phyloP scores from a whole-genome alignment of 2,888 invertebrate genomes.

The Lagria hirta region DNA sequence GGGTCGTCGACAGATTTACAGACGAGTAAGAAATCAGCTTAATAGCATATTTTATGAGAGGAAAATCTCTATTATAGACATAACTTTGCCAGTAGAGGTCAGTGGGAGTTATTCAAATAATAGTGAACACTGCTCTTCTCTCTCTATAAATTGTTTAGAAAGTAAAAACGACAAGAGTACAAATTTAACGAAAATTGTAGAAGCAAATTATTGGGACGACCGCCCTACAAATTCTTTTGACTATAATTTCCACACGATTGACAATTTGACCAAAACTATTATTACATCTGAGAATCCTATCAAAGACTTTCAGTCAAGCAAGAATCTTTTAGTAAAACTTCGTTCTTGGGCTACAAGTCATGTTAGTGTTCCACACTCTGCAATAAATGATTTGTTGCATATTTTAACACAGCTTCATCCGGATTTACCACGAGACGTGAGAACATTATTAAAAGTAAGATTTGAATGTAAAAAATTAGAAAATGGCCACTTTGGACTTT shows the following conservation, averaged over 20 bases:
- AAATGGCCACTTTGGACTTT: conserved; percentile 17
- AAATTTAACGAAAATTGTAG: neutral
- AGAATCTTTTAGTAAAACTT: neutral
- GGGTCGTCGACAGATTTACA: too few species aligned
- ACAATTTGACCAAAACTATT: too few species aligned
- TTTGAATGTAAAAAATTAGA: neutral
- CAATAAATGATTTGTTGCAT: neutral
- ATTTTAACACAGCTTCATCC: neutral
- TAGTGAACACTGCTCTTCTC: too few species aligned
- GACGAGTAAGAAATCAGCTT: too few species aligned
- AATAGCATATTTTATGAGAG: too few species aligned
- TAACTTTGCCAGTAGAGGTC: too few species aligned
- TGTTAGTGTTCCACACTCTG: neutral
- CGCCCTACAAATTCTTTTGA: neutral
- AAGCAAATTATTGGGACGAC: neutral
- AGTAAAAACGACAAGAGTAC: neutral
- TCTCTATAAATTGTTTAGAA: too few species aligned
- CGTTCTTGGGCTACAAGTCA: neutral
- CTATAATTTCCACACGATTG: neutral
- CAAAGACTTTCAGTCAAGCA: neutral
- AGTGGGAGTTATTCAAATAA: too few species aligned
- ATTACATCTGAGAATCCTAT: neutral
- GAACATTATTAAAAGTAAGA: conserved; percentile 5
- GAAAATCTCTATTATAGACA: too few species aligned
- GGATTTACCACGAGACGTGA: neutral